Percentiles rank a stretch among this genome's conserved stretches.
phyloP scores from a whole-genome alignment of 2,888 invertebrate genomes.

The Heliothis peltigera region DNA sequence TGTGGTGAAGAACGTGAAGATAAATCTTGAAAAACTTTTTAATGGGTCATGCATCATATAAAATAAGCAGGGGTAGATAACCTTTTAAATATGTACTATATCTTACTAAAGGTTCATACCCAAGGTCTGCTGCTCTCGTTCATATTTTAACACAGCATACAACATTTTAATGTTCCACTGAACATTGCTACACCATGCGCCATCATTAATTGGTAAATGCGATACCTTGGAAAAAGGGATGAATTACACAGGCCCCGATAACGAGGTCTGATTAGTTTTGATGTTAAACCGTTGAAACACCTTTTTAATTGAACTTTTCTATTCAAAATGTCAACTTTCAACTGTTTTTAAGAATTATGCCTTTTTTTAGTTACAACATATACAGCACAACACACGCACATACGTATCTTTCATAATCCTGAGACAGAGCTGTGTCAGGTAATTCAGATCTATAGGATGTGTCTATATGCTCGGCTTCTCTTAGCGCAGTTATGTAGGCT shows the following conservation, averaged over 20 bases:
- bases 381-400: neutral
- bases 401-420: neutral
- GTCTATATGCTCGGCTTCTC: neutral
- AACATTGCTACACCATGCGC: neutral
- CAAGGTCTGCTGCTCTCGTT: neutral
- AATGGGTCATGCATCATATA: constrained; percentile 8
- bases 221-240: neutral
- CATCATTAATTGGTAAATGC: constrained; percentile 1
- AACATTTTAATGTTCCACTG: too few species aligned
- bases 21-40: constrained; percentile 9
- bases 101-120: neutral
- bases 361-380: neutral
- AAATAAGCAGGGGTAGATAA: neutral
- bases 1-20: neutral
- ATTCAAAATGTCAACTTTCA: too few species aligned
- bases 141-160: too few species aligned
- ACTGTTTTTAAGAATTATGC: too few species aligned
- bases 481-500: neutral
- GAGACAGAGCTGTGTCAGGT: constrained; percentile 1
- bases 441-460: neutral
- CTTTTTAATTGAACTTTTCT: too few species aligned
- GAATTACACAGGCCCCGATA: neutral
- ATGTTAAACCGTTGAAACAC: neutral
- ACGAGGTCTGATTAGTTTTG: neutral
- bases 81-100: neutral